Evolutionary conservation across 2,888 invertebrate genomes (phyloP).

Genomic region (Carcina quercana): DNA sequence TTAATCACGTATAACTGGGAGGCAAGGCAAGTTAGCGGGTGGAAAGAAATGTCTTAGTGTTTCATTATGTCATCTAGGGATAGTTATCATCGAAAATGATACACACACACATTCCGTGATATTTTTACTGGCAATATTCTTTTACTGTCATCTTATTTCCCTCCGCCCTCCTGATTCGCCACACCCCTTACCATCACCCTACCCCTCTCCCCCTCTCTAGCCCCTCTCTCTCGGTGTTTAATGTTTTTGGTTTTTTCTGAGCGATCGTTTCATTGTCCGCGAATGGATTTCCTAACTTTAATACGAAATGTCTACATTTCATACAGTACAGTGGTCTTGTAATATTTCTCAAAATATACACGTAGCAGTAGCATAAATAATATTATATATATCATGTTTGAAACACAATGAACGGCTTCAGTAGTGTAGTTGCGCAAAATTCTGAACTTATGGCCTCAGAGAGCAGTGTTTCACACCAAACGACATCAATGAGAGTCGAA

Average conservation of each 20-base stretch:
- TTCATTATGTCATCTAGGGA: too few species aligned
- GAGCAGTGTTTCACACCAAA: slow-evolving; percentile 31
- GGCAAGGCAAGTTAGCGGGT: too few species aligned
- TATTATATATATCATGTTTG: background rate
- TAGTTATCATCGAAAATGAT: too few species aligned
- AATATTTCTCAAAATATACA: background rate
- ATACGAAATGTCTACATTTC: background rate
- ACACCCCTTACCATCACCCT: background rate
- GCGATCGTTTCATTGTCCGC: background rate
- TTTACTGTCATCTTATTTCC: too few species aligned
- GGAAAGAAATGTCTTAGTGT: too few species aligned
- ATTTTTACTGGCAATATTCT: too few species aligned
- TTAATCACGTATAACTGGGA: too few species aligned
- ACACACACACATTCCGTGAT: too few species aligned
- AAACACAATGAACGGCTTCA: slow-evolving; percentile 43
- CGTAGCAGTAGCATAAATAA: background rate
- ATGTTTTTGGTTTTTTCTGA: background rate
- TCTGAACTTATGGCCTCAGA: slow-evolving; percentile 35
- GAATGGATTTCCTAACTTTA: too few species aligned
- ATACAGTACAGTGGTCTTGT: background rate
- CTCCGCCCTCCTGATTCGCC: too few species aligned
- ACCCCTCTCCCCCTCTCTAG: background rate
- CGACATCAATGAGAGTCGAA: slow-evolving; percentile 31
- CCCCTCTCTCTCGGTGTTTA: background rate
- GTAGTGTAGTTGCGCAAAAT: slow-evolving; percentile 36